Evolutionary conservation across 1,140 invertebrate genomes (phyloP).

Genomic region (Diabrotica undecimpunctata): DNA sequence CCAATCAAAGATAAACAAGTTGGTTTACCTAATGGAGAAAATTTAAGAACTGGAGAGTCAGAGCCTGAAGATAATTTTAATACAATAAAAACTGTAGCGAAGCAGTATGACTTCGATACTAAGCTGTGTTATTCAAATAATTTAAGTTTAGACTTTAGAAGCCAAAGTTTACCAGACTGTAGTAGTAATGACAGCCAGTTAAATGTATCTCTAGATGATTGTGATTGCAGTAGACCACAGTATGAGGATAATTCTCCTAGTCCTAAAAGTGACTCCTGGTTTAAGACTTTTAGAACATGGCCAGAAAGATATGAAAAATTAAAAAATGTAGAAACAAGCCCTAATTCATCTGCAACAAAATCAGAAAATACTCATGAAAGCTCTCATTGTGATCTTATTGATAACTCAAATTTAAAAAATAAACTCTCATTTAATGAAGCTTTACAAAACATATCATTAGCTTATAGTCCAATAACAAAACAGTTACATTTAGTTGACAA

Average conservation of each 20-base stretch:
- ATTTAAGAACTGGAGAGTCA: not conserved
- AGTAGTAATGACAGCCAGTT: not conserved
- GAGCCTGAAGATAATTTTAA: not conserved
- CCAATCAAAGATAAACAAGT: conserved; percentile 3
- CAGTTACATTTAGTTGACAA: conserved; percentile 47
- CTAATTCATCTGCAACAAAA: conserved; percentile 14
- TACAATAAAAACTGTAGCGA: conserved; percentile 3
- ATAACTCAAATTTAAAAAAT: conserved; percentile 29
- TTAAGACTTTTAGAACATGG: conserved; percentile 49
- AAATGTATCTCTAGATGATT: not conserved
- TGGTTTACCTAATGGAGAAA: conserved; percentile 7
- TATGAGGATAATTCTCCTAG: not conserved
- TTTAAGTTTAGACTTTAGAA: not conserved
- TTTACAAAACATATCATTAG: conserved; percentile 53
- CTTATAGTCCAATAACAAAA: conserved; percentile 53
- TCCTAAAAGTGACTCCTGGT: conserved; percentile 38
- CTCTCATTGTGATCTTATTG: conserved; percentile 24
- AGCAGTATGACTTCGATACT: not conserved
- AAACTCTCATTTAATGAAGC: conserved; percentile 49
- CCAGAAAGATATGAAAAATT: conserved; percentile 45
- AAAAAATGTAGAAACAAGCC: conserved; percentile 33
- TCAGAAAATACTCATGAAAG: conserved; percentile 24
- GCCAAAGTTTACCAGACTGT: conserved; percentile 15
- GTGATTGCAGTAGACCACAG: not conserved
- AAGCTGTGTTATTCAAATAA: not conserved